These are phyloP conservation scores for Tapirus terrestris DNA, from an alignment of 2,113 vertebrate species.

Conservation along the genomic window DNA sequence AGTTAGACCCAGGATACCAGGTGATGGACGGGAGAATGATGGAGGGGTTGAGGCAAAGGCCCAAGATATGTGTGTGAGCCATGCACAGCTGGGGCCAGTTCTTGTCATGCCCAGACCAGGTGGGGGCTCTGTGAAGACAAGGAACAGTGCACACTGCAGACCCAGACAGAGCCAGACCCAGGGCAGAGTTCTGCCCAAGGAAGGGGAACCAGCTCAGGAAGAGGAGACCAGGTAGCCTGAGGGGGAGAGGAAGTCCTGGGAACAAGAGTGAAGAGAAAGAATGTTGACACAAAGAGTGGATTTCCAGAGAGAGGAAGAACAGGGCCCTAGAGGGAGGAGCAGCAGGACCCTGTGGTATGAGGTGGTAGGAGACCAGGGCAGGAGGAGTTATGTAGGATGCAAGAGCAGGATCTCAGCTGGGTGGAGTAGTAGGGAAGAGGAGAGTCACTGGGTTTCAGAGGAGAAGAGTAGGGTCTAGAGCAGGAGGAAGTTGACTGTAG, in stretches of 20 bases:
- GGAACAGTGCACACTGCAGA: neutral
- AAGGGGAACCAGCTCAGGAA: neutral
- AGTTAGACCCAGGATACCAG: neutral
- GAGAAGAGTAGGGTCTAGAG: neutral
- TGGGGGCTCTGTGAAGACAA: neutral
- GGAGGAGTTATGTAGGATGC: neutral
- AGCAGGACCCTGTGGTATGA: neutral
- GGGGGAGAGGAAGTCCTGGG: neutral
- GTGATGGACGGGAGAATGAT: neutral
- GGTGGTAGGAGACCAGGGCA: neutral
- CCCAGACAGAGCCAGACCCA: neutral
- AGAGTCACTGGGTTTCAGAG: neutral
- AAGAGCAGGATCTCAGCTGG: neutral
- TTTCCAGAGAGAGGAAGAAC: neutral
- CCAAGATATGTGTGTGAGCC: neutral
- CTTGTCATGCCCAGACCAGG: neutral
- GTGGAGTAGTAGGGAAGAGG: neutral
- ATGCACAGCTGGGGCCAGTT: neutral
- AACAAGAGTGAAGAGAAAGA: neutral
- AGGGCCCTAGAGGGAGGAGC: neutral
- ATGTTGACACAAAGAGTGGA: neutral
- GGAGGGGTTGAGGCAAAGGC: neutral
- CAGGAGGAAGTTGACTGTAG: neutral
- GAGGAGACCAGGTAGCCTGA: neutral
- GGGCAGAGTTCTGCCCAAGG: neutral